phyloP scores from a whole-genome alignment of 2,113 vertebrate genomes.

The Vicugna pacos region DNA sequence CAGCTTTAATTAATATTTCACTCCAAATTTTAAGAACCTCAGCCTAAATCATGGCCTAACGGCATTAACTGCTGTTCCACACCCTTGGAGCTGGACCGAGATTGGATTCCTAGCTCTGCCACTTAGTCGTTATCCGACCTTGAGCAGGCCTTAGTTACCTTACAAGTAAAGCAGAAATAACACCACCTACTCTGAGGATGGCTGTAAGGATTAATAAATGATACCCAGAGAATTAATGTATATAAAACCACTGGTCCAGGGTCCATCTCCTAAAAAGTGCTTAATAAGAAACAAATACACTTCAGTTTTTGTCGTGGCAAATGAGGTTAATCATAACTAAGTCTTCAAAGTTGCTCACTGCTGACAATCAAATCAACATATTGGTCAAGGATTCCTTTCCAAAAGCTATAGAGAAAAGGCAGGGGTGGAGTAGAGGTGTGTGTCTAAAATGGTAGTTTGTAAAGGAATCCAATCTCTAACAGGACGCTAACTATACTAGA shows the following conservation, averaged over 20 bases:
- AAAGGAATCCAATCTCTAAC: not conserved
- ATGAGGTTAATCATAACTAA: constrained; percentile 11
- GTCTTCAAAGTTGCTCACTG: not conserved
- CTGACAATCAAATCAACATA: not conserved
- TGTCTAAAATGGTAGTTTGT: not conserved
- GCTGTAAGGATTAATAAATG: constrained; percentile 19
- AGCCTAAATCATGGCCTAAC: constrained; percentile 40
- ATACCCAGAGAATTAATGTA: constrained; percentile 32
- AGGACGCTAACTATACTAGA: not conserved
- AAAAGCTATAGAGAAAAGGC: not conserved
- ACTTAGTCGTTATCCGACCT: constrained; percentile 3
- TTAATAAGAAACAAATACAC: constrained; percentile 36
- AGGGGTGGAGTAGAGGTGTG: not conserved
- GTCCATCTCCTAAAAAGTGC: not conserved
- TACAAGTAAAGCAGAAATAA: not conserved
- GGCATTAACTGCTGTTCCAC: not conserved
- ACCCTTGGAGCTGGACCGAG: not conserved
- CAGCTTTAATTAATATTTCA: constrained; percentile 49
- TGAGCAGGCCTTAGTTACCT: not conserved
- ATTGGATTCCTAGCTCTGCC: not conserved
- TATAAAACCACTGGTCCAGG: not conserved
- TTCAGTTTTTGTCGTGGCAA: constrained; percentile 48
- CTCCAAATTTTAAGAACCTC: constrained; percentile 53
- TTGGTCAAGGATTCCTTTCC: not conserved
- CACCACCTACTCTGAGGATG: not conserved